Conservation (phyloP, 2,113 vertebrate species). For the Cyprinodon variegatus region DNA sequence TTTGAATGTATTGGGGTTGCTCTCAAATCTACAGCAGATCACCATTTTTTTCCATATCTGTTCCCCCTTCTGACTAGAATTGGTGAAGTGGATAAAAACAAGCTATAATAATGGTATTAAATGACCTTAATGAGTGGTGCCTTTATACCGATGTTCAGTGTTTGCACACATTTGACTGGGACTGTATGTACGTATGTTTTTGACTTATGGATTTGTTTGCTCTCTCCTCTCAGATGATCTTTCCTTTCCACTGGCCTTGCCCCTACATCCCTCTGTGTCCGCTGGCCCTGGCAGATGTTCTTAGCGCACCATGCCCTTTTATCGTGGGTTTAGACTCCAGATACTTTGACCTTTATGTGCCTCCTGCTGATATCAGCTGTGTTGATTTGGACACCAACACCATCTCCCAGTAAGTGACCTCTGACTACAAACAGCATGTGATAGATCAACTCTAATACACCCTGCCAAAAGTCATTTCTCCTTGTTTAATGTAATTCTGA, state of each 20-base stretch:
- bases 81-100: not conserved
- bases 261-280: slow-evolving; percentile 98
- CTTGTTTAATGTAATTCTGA: not conserved
- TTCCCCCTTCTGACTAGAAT: not conserved
- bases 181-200: not conserved
- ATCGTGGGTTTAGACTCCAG: slow-evolving; percentile 98
- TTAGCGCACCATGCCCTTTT: slow-evolving; percentile 96
- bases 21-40: not conserved
- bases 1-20: not conserved
- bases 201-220: slow-evolving; percentile 9
- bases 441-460: slow-evolving; percentile 19
- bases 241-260: slow-evolving; percentile 99
- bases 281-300: slow-evolving; percentile 93
- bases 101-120: not conserved
- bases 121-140: not conserved
- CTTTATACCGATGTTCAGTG: not conserved
- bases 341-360: slow-evolving; percentile 97
- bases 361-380: slow-evolving; percentile 95
- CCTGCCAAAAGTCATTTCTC: not conserved
- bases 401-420: slow-evolving; percentile 93
- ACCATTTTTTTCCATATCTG: not conserved
- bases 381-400: slow-evolving; percentile 99
- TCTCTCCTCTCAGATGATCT: slow-evolving; percentile 90
- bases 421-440: slow-evolving; percentile 17
- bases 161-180: not conserved